These are phyloP conservation scores for Sebastes matsubarae DNA, from an alignment of 2,797 vertebrate genomes.

Conservation along the genomic window DNA sequence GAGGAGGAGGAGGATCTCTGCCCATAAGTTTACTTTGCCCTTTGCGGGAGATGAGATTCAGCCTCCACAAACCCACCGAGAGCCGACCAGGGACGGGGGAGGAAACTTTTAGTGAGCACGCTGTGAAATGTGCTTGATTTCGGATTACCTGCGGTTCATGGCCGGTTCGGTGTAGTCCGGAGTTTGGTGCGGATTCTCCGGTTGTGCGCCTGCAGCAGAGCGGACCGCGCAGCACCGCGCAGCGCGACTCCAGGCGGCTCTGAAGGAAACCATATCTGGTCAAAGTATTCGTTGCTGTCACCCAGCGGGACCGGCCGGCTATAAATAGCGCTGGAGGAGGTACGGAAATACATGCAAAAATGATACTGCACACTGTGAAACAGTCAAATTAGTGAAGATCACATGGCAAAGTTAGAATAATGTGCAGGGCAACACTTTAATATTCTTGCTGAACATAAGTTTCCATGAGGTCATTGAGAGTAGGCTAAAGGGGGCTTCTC, in stretches of 20 bases:
- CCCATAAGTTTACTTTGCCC: conserved; percentile 69
- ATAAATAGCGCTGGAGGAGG: conserved; percentile 89
- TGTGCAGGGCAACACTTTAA: not conserved
- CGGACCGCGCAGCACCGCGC: conserved; percentile 41
- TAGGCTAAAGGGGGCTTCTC: not conserved
- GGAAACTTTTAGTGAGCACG: not conserved
- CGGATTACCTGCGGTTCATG: conserved; percentile 40
- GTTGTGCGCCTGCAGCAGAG: conserved; percentile 37
- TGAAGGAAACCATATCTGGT: conserved; percentile 90
- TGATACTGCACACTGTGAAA: conserved; percentile 8
- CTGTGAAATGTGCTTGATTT: conserved; percentile 21
- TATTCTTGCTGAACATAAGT: not conserved
- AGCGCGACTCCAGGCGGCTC: conserved; percentile 70
- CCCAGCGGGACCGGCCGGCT: conserved; percentile 82
- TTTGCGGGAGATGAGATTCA: conserved; percentile 71
- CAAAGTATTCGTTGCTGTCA: conserved; percentile 91
- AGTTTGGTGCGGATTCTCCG: conserved; percentile 2
- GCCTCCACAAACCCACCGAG: conserved; percentile 14
- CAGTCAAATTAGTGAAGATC: not conserved
- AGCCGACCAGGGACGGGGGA: conserved; percentile 13
- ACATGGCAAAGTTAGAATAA: not conserved
- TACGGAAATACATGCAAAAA: conserved; percentile 77
- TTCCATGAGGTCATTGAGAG: not conserved
- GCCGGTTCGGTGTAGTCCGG: conserved; percentile 19
- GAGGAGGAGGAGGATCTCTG: conserved; percentile 46